phyloP scores from a whole-genome alignment of 1,140 invertebrate genomes.

The Metopolophium dirhodum region DNA sequence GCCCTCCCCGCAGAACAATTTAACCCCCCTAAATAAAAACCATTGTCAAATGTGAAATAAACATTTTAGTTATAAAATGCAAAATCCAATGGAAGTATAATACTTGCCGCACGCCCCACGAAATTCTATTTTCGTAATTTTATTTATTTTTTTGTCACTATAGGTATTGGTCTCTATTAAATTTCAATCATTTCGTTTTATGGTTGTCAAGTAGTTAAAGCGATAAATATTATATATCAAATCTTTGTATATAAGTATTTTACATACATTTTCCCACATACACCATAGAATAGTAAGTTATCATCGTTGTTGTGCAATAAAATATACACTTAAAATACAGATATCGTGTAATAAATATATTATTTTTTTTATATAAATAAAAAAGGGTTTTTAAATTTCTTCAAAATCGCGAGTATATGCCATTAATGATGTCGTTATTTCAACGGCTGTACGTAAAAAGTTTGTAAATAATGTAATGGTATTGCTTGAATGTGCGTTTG shows the following conservation, averaged over 20 bases:
- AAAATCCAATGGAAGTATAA: not conserved
- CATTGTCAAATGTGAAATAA: not conserved
- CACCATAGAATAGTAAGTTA: not conserved
- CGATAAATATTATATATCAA: not conserved
- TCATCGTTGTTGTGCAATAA: not conserved
- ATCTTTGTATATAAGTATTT: not conserved
- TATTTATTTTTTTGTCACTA: not conserved
- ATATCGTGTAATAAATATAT: constrained; percentile 9
- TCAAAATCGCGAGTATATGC: constrained; percentile 14
- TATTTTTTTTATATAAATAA: not conserved
- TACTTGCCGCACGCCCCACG: not conserved
- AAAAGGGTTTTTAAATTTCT: constrained; percentile 45
- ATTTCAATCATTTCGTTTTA: not conserved
- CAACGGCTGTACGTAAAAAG: constrained; percentile 41
- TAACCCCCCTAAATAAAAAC: not conserved
- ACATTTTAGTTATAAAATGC: not conserved
- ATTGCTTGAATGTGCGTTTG: constrained; percentile 40
- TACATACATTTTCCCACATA: not conserved
- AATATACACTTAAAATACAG: not conserved
- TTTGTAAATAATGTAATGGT: constrained; percentile 53
- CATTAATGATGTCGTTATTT: constrained; percentile 46
- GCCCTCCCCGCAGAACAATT: not conserved
- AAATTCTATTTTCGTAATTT: not conserved
- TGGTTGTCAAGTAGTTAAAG: not conserved
- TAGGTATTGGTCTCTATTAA: not conserved